Evolutionary conservation across 1,140 invertebrate species (phyloP).

Genomic region (Nasonia giraulti): DNA sequence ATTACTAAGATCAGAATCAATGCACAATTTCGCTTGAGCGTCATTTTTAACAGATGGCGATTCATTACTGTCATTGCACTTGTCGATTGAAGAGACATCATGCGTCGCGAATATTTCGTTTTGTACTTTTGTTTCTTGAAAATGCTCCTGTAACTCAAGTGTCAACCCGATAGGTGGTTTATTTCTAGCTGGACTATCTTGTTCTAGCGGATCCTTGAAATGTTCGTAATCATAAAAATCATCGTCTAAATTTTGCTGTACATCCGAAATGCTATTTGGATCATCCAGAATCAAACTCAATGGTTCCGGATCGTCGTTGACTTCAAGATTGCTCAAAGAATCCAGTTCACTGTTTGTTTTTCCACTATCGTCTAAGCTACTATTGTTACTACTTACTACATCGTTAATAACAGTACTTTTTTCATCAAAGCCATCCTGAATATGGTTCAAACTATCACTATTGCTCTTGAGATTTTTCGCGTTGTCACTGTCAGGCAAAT

Average conservation of each 20-base stretch:
- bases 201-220: constrained; percentile 59
- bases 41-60: background rate
- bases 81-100: constrained; percentile 23
- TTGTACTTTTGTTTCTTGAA: constrained; percentile 45
- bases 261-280: constrained; percentile 58
- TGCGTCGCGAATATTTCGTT: constrained; percentile 44
- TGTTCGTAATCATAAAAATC: constrained; percentile 72
- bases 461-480: constrained; percentile 54
- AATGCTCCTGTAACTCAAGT: constrained; percentile 34
- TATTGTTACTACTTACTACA: constrained; percentile 63
- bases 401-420: constrained; percentile 57
- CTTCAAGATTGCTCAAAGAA: constrained; percentile 60
- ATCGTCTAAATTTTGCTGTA: constrained; percentile 63
- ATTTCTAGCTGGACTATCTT: constrained; percentile 51
- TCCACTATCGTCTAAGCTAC: constrained; percentile 65
- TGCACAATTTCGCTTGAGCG: constrained; percentile 11
- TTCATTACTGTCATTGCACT: constrained; percentile 23
- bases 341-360: constrained; percentile 61
- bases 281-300: constrained; percentile 66
- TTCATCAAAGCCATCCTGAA: constrained; percentile 52
- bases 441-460: constrained; percentile 54
- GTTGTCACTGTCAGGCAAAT: constrained; percentile 52
- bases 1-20: constrained; percentile 22
- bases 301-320: constrained; percentile 63
- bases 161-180: constrained; percentile 38